Evolutionary conservation across 1,140 invertebrate genomes (phyloP), one percentile per base, ranked within the genome.

Genomic region (Scaptomyza graminum): DNA sequence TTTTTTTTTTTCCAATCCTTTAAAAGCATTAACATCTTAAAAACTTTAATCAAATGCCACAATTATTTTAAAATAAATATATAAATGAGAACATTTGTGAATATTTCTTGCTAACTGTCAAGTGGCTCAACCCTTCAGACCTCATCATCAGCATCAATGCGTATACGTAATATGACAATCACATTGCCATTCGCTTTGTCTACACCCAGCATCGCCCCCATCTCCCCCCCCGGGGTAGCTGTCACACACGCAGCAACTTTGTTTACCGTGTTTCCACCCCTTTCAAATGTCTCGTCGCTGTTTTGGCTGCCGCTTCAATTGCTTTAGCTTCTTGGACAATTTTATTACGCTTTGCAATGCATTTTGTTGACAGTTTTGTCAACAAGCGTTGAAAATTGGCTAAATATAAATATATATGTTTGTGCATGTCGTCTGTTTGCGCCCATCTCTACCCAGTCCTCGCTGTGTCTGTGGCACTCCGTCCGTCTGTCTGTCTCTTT

Each of bases 311-410:
- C 39, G 59, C 63, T 60, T 66, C 69, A 72, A 72, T 71, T 71
- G 63, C 54, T 44, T 66, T 61, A 62, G 79, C 83, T 79, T 66
- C 79, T 73, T 87, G 83, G 85, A 87, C 83, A 87, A 87, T 87
- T 87, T 87, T 87, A 87, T 88, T 87, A 88, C 83, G 83, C 83
- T 88, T 83, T 88, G 83, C 83, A 79, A 76, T 88, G 78, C 81
- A 87, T 88, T 90, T 90, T 87, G 87, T 90, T 90, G 87, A 90
- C 87, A 90, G 87, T 90, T 90, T 90, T 90, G 87, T 90, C 87
- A 90, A 90, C 87, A 90, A 90, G 87, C 87, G 87, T 90, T 90
- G 82, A 90, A 90, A 90, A 90, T 90, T 90, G 87, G 87, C 87
- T 90, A 90, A 90, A 90, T 90, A 90, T 90, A 90, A 90, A 87